Base-by-base conservation (phyloP, 1,140 invertebrate genomes). In the Cydia pomonella region DNA sequence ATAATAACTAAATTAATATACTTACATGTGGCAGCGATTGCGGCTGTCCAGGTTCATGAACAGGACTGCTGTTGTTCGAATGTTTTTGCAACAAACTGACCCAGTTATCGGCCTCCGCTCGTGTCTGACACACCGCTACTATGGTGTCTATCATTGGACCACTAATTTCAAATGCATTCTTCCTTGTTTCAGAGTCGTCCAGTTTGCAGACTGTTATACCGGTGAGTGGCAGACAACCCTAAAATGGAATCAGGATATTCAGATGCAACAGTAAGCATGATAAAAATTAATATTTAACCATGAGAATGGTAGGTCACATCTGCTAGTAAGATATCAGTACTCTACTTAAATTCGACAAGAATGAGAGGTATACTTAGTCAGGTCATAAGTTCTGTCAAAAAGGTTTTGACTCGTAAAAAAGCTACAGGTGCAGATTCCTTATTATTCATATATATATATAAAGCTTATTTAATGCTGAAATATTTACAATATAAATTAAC, bases 91-190 rank as follows among this genome's bases (percentile, higher is more conserved):
- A 92, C 62, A 97, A 92, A 73, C 97, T 96, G 29, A 98, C 95
- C 98, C 98, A 99, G 73, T 96, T 95, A 75, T 96, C 95, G 72
- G 97, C 97, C 81, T 98, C 97, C 73, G 96, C 96, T 82, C 95
- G 95, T 2, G 96, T 97, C 82, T 96, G 95, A 87, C 98, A 99
- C 7, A 97, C 94, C 3, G 98, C 97, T 6, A 97, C 94, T 79
- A 98, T 97, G 76, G 95, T 96, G 79, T 99, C 98, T 79, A 98
- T 98, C 94, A 98, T 96, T 18, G 97, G 96, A 72, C 97, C 97
- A 96, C 94, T 96, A 82, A 99, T 98, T 95, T 99, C 97, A 94
- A 99, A 98, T 80, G 97, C 97, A 94, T 98, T 96, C 92, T 97
- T 97, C 82, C 95, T 94, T 41, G 95, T 95, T 72, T 98, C 97